These are phyloP conservation scores for Chaenogobius annularis DNA, from an alignment of 2,113 vertebrate genomes.

Conservation along the genomic window DNA sequence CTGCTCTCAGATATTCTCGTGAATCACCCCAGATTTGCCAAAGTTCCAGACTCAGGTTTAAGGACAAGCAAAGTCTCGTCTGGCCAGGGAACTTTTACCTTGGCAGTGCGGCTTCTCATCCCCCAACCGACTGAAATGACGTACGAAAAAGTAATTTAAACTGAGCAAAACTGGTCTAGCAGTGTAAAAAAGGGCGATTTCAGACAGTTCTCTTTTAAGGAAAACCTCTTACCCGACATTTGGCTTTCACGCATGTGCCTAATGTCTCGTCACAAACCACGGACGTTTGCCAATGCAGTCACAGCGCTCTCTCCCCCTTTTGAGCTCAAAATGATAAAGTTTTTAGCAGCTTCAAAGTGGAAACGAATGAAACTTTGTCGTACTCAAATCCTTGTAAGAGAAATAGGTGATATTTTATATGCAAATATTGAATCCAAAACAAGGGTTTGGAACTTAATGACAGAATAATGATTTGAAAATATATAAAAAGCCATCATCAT, in stretches of 20 bases:
- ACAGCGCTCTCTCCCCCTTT: not conserved
- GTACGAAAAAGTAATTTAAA: too few species aligned
- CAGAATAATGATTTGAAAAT: conserved; percentile 45
- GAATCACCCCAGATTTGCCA: too few species aligned
- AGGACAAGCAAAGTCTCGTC: too few species aligned
- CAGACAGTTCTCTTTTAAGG: not conserved
- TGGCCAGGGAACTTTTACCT: too few species aligned
- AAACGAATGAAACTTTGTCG: not conserved
- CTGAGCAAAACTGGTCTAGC: too few species aligned
- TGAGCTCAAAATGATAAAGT: conserved; percentile 8
- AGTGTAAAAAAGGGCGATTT: not conserved
- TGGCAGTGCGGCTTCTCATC: too few species aligned
- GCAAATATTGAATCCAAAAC: conserved; percentile 18
- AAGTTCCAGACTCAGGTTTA: too few species aligned
- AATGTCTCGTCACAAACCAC: not conserved
- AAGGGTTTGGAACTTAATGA: conserved; percentile 26
- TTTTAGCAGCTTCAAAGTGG: not conserved
- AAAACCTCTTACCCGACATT: not conserved
- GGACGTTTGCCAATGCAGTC: not conserved
- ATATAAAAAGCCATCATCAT: conserved; percentile 20
- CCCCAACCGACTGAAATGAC: too few species aligned
- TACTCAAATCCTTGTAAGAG: not conserved
- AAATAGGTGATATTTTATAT: conserved; percentile 1
- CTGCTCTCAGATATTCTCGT: too few species aligned
- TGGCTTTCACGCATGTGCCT: not conserved